A percentile compares a stretch with the other conserved stretches of the same genome.
These are phyloP conservation scores for Meteorus cinctellus DNA, from an alignment of 2,888 invertebrate species.

Conservation along the genomic window DNA sequence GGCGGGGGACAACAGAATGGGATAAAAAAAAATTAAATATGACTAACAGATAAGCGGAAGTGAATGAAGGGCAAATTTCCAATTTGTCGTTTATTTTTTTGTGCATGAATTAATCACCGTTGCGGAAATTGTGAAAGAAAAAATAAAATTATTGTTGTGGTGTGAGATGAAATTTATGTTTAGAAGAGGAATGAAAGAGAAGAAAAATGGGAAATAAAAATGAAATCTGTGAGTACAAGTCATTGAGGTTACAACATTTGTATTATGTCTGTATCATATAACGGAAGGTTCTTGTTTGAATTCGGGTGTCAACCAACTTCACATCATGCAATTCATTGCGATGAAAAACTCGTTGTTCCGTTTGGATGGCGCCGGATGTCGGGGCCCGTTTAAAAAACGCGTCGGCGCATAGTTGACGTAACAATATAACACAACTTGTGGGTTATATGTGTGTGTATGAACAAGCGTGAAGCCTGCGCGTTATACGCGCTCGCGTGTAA, in stretches of 20 bases:
- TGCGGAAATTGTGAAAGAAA: not conserved
- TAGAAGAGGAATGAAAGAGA: not conserved
- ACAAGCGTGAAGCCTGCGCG: not conserved
- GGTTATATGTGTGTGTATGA: not conserved
- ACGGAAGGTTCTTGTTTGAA: not conserved
- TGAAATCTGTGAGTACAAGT: not conserved
- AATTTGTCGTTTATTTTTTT: not conserved
- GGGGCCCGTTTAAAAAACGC: conserved; percentile 21
- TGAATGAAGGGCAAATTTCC: conserved; percentile 10
- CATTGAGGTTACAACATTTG: not conserved
- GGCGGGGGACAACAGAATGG: conserved; percentile 8
- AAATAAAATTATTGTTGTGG: not conserved
- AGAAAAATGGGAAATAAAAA: no score
- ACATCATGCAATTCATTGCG: conserved; percentile 3
- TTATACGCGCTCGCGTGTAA: conserved; percentile 5
- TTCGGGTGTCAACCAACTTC: conserved; percentile 5
- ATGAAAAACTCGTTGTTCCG: conserved; percentile 27
- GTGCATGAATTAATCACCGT: not conserved
- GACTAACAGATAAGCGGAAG: conserved; percentile 10
- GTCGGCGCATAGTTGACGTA: conserved; percentile 18
- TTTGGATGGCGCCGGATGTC: conserved; percentile 33
- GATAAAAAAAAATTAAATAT: not conserved
- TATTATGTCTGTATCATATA: not conserved
- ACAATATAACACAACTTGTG: conserved; percentile 26
- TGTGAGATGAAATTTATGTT: not conserved